Conservation (phyloP, 2,888 invertebrate genomes). For the Malachius bipustulatus region DNA sequence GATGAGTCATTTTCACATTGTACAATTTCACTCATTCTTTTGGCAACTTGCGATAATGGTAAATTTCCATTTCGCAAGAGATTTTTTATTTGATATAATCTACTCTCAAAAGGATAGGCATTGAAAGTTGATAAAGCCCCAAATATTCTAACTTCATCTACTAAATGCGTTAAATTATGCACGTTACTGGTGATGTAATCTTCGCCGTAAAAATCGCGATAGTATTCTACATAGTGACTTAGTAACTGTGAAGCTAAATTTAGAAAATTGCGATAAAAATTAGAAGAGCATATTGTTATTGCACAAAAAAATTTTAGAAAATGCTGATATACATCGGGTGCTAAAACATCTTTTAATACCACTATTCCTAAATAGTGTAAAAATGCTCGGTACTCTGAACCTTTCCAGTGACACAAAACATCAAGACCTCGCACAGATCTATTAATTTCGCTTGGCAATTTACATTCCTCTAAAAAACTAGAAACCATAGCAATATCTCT, state of each 20-base stretch:
- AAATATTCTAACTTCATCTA: constrained; percentile 26
- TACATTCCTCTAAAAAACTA: constrained; percentile 14
- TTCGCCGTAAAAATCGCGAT: constrained; percentile 25
- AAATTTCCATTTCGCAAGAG: constrained; percentile 16
- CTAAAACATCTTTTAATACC: constrained; percentile 10
- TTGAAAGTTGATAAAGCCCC: constrained; percentile 26
- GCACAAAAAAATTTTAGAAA: constrained; percentile 15
- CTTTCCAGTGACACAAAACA: constrained; percentile 16
- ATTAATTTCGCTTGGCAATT: constrained; percentile 17
- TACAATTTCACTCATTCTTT: constrained; percentile 17
- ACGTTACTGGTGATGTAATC: constrained; percentile 30
- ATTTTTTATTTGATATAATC: constrained; percentile 22
- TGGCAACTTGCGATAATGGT: constrained; percentile 20
- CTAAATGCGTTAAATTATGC: constrained; percentile 29
- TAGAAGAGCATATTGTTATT: constrained; percentile 17
- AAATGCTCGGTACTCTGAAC: constrained; percentile 15
- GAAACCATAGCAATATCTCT: constrained; percentile 14
- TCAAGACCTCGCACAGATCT: constrained; percentile 15
- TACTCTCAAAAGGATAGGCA: constrained; percentile 30
- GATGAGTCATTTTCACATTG: constrained; percentile 6
- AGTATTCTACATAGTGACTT: constrained; percentile 17
- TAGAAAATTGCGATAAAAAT: constrained; percentile 13
- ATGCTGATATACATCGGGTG: constrained; percentile 15
- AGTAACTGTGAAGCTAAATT: constrained; percentile 17
- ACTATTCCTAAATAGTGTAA: constrained; percentile 15